Evolutionary conservation across 2,888 invertebrate genomes (phyloP).

Genomic region (Clistopyga incitator): DNA sequence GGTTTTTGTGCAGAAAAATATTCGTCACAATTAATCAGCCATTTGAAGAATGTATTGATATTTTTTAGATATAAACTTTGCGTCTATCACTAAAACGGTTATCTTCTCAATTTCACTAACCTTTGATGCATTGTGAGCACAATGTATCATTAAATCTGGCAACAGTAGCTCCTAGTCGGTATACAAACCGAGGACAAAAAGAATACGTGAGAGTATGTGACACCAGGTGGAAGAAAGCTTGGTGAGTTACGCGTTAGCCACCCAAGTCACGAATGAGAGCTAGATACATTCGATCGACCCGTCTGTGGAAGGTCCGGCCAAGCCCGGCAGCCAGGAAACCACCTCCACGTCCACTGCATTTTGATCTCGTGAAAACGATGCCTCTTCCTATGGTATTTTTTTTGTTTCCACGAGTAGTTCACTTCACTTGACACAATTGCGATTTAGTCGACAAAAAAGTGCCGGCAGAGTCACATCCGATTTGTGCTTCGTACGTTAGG

Average conservation of each 20-base stretch:
- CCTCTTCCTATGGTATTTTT: conserved; percentile 8
- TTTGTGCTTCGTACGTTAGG: not conserved
- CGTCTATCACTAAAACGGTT: not conserved
- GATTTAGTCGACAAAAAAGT: conserved; percentile 22
- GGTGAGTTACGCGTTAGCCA: conserved; percentile 59
- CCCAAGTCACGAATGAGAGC: conserved; percentile 80
- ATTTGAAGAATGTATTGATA: too few relatives aligned
- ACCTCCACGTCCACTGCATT: conserved; percentile 49
- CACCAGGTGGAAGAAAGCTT: conserved; percentile 29
- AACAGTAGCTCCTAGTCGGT: not conserved
- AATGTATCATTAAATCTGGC: not conserved
- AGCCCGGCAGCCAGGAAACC: conserved; percentile 45
- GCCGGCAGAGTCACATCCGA: conserved; percentile 26
- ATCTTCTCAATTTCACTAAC: not conserved
- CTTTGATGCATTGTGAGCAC: not conserved
- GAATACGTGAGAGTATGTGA: conserved; percentile 10
- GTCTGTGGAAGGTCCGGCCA: conserved; percentile 43
- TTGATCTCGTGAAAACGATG: conserved; percentile 46
- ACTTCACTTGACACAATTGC: conserved; percentile 14
- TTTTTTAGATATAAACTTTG: too few relatives aligned
- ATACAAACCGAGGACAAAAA: not conserved
- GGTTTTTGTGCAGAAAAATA: too few relatives aligned
- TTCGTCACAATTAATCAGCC: too few relatives aligned
- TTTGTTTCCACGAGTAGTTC: not conserved
- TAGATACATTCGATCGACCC: conserved; percentile 81